Evolutionary conservation across 2,113 vertebrate genomes (phyloP), one percentile per base, ranked within the genome.

Genomic region (Struthidea cinerea): DNA sequence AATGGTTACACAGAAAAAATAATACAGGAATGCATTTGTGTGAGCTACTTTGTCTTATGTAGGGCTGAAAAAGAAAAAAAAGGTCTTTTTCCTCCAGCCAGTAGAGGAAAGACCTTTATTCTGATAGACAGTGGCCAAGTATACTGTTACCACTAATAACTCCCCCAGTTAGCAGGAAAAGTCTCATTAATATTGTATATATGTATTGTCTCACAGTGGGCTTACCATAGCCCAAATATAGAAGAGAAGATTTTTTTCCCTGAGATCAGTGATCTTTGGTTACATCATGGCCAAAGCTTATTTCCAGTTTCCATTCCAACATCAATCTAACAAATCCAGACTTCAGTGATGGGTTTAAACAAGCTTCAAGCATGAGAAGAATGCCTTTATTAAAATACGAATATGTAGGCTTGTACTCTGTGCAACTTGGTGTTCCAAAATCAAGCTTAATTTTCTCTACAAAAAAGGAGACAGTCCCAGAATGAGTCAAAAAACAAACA

Each of bases 301-400:
- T 93, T 96, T 73, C 55, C 49, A 70, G 50, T 90, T 96, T 85
- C 78, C 10, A 2, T 65, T 84, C 81, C 87, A 91, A 41, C 61
- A 91, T 65, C 80, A 73, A 14, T 87, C 70, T 91, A 69, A 82
- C 9, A 73, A 93, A 94, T 75, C 52, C 70, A 90, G 75, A 55
- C 46, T 90, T 93, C 84, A 90, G 27, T 59, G 46, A 69, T 80
- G 63, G 81, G n/a, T 91, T 95, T 87, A 95, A 94, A 89, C 55
- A 90, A 90, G 57, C 37, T 94, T 77, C 57, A 93, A 53, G 16
- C 41, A 85, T 59, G 87, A 93, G 24, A 95, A 69, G 67, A 91
- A 96, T 94, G 84, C 13, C 55, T 87, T 87, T 85, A 93, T 69
- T 94, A 89, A 95, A 91, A 94, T 65, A 68, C 20, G n/a, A 82